These are phyloP conservation scores for Chaetoderma sp. DNA, from an alignment of 2,888 invertebrate genomes.

Conservation along the genomic window DNA sequence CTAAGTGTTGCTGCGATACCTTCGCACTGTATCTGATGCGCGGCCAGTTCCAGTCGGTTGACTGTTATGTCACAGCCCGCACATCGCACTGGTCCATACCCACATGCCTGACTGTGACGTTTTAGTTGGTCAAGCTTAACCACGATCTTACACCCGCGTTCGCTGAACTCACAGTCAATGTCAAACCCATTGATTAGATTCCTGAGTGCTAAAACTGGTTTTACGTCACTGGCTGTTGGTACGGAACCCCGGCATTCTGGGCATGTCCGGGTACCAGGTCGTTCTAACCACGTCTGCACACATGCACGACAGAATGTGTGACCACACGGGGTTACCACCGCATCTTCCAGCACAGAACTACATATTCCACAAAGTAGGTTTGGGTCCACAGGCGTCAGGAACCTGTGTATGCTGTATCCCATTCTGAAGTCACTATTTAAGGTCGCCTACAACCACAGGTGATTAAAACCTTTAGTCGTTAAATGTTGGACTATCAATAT, in stretches of 20 bases:
- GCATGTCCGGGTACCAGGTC: constrained; percentile 52
- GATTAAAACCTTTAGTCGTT: too few species aligned
- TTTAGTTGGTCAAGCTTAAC: constrained; percentile 50
- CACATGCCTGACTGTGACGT: constrained; percentile 51
- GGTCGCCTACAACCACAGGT: too few species aligned
- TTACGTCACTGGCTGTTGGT: constrained; percentile 33
- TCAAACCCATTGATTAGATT: constrained; percentile 60
- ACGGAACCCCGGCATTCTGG: constrained; percentile 58
- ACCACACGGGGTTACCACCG: constrained; percentile 64
- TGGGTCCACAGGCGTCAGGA: constrained; percentile 55
- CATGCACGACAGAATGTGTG: constrained; percentile 62
- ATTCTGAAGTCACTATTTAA: too few species aligned
- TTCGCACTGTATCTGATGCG: constrained; percentile 60
- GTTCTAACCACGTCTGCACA: constrained; percentile 59
- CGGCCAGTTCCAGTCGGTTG: constrained; percentile 48
- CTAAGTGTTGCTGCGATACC: constrained; percentile 71
- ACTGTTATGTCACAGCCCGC: constrained; percentile 55
- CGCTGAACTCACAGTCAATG: constrained; percentile 50
- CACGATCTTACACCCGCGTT: constrained; percentile 53
- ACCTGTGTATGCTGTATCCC: constrained; percentile 56
- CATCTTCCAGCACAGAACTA: constrained; percentile 58
- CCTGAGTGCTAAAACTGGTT: constrained; percentile 58
- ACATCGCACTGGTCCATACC: constrained; percentile 55
- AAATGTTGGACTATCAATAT: too few species aligned
- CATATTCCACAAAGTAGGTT: constrained; percentile 65